Evolutionary conservation across 53 echinoderm and acorn worm genomes (phyloP).

Genomic region (Arbacia lixula): DNA sequence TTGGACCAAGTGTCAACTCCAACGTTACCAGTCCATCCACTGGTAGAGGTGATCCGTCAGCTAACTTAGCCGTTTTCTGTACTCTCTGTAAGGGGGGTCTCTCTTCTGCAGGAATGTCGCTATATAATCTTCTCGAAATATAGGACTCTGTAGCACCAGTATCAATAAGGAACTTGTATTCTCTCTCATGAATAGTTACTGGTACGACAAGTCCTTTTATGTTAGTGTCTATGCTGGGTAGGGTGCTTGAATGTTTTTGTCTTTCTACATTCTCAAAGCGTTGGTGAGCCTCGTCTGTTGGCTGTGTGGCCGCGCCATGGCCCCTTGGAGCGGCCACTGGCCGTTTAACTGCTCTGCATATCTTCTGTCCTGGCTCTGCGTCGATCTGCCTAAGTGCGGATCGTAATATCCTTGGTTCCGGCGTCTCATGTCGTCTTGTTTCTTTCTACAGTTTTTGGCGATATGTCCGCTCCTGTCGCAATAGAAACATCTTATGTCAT

Average conservation of each 20-base stretch:
- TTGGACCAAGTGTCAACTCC: conserved; percentile 10
- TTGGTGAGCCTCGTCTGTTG: neutral
- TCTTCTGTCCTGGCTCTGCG: too few relatives aligned
- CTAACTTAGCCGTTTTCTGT: neutral
- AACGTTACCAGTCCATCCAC: neutral
- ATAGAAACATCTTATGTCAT: conserved; percentile 8
- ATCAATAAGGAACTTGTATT: conserved; percentile 22
- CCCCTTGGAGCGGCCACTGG: conserved; percentile 18
- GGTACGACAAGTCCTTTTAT: neutral
- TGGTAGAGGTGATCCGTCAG: neutral
- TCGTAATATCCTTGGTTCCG: neutral
- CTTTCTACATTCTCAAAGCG: neutral
- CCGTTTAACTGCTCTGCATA: neutral
- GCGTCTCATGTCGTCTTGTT: neutral
- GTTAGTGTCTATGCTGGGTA: neutral
- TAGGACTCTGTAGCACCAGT: conserved; percentile 33
- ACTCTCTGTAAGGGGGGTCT: neutral
- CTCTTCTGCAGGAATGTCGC: neutral
- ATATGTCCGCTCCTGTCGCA: conserved; percentile 20
- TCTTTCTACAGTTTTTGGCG: neutral
- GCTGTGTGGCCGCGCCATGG: conserved; percentile 36
- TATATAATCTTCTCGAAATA: neutral
- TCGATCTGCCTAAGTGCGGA: too few relatives aligned
- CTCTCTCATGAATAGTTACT: neutral
- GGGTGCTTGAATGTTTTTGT: neutral